phyloP scores from a whole-genome alignment of 2,888 invertebrate species.

The Drosophila formosana region DNA sequence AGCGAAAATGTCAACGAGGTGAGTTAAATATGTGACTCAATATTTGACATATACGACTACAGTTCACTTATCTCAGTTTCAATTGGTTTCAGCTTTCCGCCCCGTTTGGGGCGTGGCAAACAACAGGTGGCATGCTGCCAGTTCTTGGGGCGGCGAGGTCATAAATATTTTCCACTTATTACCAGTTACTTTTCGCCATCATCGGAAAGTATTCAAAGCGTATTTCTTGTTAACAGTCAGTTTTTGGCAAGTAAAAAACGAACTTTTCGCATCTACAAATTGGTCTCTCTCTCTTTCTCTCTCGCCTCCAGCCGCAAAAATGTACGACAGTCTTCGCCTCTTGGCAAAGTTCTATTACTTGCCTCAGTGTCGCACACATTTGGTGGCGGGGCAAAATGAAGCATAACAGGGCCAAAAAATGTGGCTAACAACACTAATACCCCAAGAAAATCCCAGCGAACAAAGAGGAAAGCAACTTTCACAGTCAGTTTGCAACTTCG shows the following conservation, averaged over 20 bases:
- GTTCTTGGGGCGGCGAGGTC: background rate
- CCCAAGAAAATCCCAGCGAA: slow-evolving; percentile 67
- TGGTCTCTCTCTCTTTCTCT: slow-evolving; percentile 46
- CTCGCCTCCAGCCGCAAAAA: slow-evolving; percentile 73
- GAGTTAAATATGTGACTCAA: slow-evolving; percentile 2
- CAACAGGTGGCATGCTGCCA: background rate
- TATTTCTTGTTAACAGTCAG: slow-evolving; percentile 50
- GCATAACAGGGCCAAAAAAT: slow-evolving; percentile 64
- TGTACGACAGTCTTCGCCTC: slow-evolving; percentile 41
- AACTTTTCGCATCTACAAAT: slow-evolving; percentile 78
- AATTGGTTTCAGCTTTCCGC: slow-evolving; percentile 1
- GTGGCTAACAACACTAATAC: slow-evolving; percentile 73
- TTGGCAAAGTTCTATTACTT: slow-evolving; percentile 19
- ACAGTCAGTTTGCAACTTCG: slow-evolving; percentile 61
- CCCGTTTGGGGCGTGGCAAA: slow-evolving; percentile 21
- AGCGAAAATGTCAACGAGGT: slow-evolving; percentile 36
- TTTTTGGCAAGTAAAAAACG: slow-evolving; percentile 41
- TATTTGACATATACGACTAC: background rate
- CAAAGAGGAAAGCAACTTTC: slow-evolving; percentile 66
- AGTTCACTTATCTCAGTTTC: slow-evolving; percentile 23
- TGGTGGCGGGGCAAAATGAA: slow-evolving; percentile 56
- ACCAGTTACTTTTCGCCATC: slow-evolving; percentile 36
- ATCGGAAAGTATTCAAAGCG: slow-evolving; percentile 42
- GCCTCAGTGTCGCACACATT: slow-evolving; percentile 2
- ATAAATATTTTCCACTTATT: slow-evolving; percentile 43